Percentiles rank a stretch among this genome's conserved stretches.
These are phyloP conservation scores for Hirtodrosophila cameraria DNA, from an alignment of 2,888 invertebrate species.

Conservation along the genomic window DNA sequence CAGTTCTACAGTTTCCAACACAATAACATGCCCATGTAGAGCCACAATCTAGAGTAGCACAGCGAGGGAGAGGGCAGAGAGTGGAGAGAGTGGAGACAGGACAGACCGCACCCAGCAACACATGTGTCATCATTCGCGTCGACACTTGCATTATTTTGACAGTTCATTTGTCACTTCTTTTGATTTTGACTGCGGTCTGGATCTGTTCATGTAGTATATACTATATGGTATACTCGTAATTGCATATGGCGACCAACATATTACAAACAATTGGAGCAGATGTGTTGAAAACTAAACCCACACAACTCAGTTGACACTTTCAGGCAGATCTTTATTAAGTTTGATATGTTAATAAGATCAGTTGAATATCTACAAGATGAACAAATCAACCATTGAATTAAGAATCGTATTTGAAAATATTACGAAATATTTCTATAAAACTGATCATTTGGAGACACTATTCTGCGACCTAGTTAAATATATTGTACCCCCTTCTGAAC, in stretches of 20 bases:
- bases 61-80: neutral
- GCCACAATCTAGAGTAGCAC: neutral
- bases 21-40: neutral
- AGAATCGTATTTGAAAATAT: too few relatives aligned
- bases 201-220: conserved; percentile 24
- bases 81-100: conserved; percentile 19
- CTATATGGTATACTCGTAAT: conserved; percentile 18
- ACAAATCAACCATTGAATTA: too few relatives aligned
- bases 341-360: conserved; percentile 5
- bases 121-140: conserved; percentile 65
- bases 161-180: conserved; percentile 73
- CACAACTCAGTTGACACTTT: conserved; percentile 36
- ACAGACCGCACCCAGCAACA: conserved; percentile 62
- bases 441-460: too few relatives aligned
- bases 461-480: too few relatives aligned
- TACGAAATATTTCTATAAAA: too few relatives aligned
- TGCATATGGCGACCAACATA: conserved; percentile 54
- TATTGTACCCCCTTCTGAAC: too few relatives aligned
- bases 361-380: neutral
- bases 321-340: conserved; percentile 25
- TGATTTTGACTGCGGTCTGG: conserved; percentile 62
- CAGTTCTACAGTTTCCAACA: conserved; percentile 1
- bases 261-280: conserved; percentile 25
- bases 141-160: conserved; percentile 75
- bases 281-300: conserved; percentile 51